A percentile compares a stretch with the other conserved stretches of the same genome.
phyloP scores from a whole-genome alignment of 2,888 invertebrate species.

The Tineola bisselliella region DNA sequence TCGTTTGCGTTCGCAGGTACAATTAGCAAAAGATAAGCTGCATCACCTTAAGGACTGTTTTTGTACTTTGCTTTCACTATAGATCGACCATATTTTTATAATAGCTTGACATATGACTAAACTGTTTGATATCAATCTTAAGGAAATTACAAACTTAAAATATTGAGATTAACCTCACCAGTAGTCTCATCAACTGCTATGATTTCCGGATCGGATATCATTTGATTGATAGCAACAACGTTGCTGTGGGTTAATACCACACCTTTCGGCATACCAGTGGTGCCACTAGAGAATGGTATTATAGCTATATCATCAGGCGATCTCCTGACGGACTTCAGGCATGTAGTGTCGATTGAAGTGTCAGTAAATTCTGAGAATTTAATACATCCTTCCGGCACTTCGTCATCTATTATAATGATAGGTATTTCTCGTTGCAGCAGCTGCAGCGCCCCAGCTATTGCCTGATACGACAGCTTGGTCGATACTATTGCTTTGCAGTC shows the following conservation, averaged over 20 bases:
- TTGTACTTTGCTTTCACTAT: too few relatives aligned
- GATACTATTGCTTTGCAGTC: constrained; percentile 74
- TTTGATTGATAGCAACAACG: constrained; percentile 56
- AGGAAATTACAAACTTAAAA: too few relatives aligned
- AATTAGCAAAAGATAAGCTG: too few relatives aligned
- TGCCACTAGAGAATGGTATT: constrained; percentile 87
- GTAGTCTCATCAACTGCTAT: constrained; percentile 36
- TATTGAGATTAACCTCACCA: too few relatives aligned
- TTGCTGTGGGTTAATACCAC: constrained; percentile 73
- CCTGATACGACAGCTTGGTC: constrained; percentile 58
- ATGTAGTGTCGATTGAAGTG: constrained; percentile 56
- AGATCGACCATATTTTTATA: too few relatives aligned
- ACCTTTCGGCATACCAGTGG: constrained; percentile 84
- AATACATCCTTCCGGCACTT: constrained; percentile 65
- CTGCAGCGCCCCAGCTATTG: constrained; percentile 54
- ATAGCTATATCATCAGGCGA: constrained; percentile 70
- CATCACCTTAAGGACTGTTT: too few relatives aligned
- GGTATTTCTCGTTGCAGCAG: constrained; percentile 54
- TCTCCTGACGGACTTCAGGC: constrained; percentile 49
- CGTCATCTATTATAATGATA: constrained; percentile 56
- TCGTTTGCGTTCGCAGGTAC: too few relatives aligned
- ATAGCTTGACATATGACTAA: too few relatives aligned
- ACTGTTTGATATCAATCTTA: too few relatives aligned
- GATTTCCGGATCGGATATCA: constrained; percentile 45
- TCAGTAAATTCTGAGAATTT: constrained; percentile 72